Conservation (phyloP, 1,140 invertebrate genomes). For the Pteromalus puparum region DNA sequence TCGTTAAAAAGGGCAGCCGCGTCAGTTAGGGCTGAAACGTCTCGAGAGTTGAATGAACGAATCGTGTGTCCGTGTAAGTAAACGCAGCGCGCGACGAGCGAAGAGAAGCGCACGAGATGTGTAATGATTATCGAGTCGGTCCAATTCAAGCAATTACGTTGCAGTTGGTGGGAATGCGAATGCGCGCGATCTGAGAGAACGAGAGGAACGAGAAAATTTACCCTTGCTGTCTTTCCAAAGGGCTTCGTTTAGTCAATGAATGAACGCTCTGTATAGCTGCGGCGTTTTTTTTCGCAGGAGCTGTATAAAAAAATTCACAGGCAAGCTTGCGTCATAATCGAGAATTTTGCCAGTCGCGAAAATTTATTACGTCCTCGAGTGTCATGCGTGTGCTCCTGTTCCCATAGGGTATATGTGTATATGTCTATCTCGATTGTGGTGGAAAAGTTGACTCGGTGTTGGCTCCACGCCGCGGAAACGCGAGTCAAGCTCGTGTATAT, state of each 20-base stretch:
- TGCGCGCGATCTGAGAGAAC: slow-evolving; percentile 31
- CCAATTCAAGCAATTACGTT: slow-evolving; percentile 70
- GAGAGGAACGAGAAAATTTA: slow-evolving; percentile 28
- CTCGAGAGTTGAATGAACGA: slow-evolving; percentile 36
- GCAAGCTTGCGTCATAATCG: neutral
- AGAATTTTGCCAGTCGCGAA: slow-evolving; percentile 15
- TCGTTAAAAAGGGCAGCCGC: slow-evolving; percentile 6
- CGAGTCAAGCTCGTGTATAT: neutral
- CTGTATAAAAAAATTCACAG: neutral
- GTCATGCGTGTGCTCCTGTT: neutral
- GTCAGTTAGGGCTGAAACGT: slow-evolving; percentile 6
- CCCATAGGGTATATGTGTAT: neutral
- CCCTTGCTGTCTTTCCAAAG: neutral
- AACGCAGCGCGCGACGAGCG: slow-evolving; percentile 9
- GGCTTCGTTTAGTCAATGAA: neutral
- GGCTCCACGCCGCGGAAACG: slow-evolving; percentile 28
- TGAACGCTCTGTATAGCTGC: neutral
- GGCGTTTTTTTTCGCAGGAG: neutral
- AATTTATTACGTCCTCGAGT: neutral
- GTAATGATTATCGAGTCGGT: slow-evolving; percentile 66
- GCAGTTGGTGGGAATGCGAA: slow-evolving; percentile 63
- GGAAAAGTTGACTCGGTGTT: slow-evolving; percentile 24
- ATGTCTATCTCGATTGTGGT: neutral
- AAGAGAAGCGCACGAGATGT: neutral
- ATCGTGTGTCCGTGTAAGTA: neutral